Percentiles rank a stretch among this genome's conserved stretches.
Conservation (phyloP, 2,797 vertebrate genomes). For the Sebastes elongatus region DNA sequence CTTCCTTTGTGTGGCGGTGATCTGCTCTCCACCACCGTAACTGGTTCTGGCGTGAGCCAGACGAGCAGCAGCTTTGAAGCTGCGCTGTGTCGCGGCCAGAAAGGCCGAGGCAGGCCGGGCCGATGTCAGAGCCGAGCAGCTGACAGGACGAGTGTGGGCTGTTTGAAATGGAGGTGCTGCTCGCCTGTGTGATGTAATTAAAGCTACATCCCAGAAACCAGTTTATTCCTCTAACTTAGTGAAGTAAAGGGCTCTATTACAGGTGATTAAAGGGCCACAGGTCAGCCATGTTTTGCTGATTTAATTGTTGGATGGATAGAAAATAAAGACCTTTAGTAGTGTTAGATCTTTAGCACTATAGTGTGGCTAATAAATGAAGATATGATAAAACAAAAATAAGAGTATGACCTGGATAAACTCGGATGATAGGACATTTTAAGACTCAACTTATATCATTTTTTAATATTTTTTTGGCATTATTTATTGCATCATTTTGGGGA, state of each 20-base stretch:
- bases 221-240: background rate
- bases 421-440: no score
- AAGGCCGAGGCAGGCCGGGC: slow-evolving; percentile 14
- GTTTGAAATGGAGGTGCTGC: slow-evolving; percentile 36
- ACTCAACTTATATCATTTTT: no score
- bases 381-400: no score
- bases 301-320: background rate
- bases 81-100: slow-evolving; percentile 34
- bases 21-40: slow-evolving; percentile 86
- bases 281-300: background rate
- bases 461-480: no score
- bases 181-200: slow-evolving; percentile 38
- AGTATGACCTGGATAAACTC: no score
- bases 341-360: background rate
- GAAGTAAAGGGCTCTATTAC: background rate
- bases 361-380: background rate
- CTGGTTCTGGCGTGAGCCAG: slow-evolving; percentile 88
- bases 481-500: background rate
- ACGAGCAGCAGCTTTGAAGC: slow-evolving; percentile 87
- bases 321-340: background rate
- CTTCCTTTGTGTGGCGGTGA: slow-evolving; percentile 85
- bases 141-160: slow-evolving; percentile 18
- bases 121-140: slow-evolving; percentile 27
- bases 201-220: background rate
- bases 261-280: background rate